A percentile compares a stretch with the other conserved stretches of the same genome.
Conservation (phyloP, 2,113 vertebrate species). For the Anser cygnoides region DNA sequence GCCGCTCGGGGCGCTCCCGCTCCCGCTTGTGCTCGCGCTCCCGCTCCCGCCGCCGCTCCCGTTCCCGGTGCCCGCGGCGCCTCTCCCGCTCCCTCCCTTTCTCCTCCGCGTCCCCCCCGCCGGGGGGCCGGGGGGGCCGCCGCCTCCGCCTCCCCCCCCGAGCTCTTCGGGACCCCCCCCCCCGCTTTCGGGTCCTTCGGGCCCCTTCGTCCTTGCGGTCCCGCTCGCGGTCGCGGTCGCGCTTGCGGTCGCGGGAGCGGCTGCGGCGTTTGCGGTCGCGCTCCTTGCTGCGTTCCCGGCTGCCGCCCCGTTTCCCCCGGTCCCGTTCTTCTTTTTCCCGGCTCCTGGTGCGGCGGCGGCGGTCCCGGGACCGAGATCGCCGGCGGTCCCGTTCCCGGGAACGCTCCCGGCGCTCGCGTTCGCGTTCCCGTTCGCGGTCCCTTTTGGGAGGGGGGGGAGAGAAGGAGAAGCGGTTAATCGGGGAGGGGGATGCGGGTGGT, state of each 20-base stretch:
- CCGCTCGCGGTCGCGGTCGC: constrained; percentile 72
- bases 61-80: constrained; percentile 79
- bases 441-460: no score
- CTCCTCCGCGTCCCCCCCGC: constrained; percentile 41
- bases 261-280: constrained; percentile 78
- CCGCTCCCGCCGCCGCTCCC: constrained; percentile 81
- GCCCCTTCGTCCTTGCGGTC: constrained; percentile 75
- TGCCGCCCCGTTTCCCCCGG: neutral
- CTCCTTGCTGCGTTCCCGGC: constrained; percentile 81
- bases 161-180: constrained; percentile 56
- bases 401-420: constrained; percentile 79
- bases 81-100: constrained; percentile 71
- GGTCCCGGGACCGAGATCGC: constrained; percentile 85
- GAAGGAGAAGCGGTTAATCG: no score
- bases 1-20: constrained; percentile 72
- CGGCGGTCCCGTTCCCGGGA: constrained; percentile 82
- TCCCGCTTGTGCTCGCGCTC: constrained; percentile 79
- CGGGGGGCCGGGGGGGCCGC: neutral
- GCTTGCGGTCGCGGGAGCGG: constrained; percentile 73
- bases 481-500: neutral
- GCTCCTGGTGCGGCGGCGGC: constrained; percentile 81
- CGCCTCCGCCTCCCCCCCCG: constrained; percentile 38
- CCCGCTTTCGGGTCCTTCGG: neutral
- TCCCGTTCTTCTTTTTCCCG: constrained; percentile 78
- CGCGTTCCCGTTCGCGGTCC: constrained; percentile 14